Evolutionary conservation across 2,797 vertebrate species (phyloP).

Genomic region (Atherinosoma microstoma): DNA sequence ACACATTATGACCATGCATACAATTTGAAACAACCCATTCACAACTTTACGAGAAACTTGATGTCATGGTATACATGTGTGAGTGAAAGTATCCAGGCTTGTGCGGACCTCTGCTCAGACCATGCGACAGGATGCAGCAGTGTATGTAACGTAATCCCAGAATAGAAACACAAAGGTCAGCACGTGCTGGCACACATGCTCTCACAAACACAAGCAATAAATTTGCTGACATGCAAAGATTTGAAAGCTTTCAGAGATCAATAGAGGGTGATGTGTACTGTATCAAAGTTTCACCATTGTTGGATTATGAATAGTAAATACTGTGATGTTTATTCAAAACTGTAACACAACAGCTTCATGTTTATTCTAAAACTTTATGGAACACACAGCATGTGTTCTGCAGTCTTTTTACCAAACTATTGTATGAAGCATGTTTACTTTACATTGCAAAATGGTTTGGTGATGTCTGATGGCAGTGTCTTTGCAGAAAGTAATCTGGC

Average conservation of each 20-base stretch:
- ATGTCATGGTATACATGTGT: constrained; percentile 3
- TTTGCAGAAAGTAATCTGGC: background rate
- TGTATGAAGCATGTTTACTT: background rate
- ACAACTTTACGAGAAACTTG: background rate
- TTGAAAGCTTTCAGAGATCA: constrained; percentile 27
- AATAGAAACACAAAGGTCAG: constrained; percentile 46
- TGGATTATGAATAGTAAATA: background rate
- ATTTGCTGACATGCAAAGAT: constrained; percentile 6
- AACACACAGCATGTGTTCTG: background rate
- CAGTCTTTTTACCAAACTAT: background rate
- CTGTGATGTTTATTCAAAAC: background rate
- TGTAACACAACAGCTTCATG: background rate
- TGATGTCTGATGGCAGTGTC: background rate
- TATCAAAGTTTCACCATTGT: constrained; percentile 1
- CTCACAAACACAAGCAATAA: constrained; percentile 19
- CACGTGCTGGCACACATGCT: background rate
- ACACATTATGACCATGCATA: constrained; percentile 2
- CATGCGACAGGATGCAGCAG: constrained; percentile 40
- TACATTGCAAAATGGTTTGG: background rate
- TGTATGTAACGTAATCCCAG: constrained; percentile 51
- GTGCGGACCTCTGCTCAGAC: constrained; percentile 60
- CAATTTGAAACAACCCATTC: background rate
- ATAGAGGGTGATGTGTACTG: background rate
- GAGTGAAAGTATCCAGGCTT: constrained; percentile 40
- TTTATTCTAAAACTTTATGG: background rate